Evolutionary conservation across 2,797 vertebrate species (phyloP).

Genomic region (Taeniopygia guttata): DNA sequence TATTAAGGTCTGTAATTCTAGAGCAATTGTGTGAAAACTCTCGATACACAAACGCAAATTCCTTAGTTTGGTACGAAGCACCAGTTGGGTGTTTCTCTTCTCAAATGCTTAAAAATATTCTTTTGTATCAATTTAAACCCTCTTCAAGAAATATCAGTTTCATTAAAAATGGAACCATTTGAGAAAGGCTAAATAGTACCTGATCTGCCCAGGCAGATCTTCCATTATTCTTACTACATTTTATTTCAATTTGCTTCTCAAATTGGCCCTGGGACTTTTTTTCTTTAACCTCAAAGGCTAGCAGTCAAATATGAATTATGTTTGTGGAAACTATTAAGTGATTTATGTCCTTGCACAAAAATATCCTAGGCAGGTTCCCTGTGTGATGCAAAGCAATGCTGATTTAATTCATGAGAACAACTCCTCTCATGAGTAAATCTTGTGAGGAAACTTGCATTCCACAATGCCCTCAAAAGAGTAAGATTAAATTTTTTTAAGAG

Average conservation of each 20-base stretch:
- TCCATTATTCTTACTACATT: neutral
- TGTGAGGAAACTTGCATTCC: neutral
- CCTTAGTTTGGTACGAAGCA: neutral
- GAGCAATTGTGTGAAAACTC: neutral
- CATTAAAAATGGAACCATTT: neutral
- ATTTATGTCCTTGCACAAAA: neutral
- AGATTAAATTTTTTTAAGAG: slow-evolving; percentile 13
- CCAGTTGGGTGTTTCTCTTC: neutral
- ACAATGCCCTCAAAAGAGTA: neutral
- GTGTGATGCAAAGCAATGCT: neutral
- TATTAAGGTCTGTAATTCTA: neutral
- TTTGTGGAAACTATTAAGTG: neutral
- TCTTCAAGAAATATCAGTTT: neutral
- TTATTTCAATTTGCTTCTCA: neutral
- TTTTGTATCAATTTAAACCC: neutral
- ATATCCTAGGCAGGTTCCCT: neutral
- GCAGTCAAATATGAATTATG: slow-evolving; percentile 11
- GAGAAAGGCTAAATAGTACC: neutral
- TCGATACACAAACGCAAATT: neutral
- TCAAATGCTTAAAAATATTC: neutral
- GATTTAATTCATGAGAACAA: neutral
- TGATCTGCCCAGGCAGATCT: neutral
- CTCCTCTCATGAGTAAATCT: neutral
- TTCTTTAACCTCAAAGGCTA: neutral
- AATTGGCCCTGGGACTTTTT: neutral